phyloP scores from a whole-genome alignment of 2,797 vertebrate species.

The Amphiprion clarkii region DNA sequence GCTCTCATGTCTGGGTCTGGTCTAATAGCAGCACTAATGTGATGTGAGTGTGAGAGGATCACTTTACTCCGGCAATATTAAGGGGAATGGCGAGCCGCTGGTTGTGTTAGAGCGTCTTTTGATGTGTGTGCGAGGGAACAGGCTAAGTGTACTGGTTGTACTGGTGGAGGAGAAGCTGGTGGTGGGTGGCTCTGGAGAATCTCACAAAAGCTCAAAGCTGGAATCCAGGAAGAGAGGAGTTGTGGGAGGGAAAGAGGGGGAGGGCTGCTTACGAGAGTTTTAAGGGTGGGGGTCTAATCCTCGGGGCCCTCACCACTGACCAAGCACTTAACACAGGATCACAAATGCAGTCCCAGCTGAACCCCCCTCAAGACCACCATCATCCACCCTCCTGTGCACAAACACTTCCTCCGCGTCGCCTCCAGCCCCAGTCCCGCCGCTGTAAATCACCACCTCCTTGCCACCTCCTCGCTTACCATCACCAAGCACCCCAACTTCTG shows the following conservation, averaged over 20 bases:
- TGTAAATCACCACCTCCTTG: slow-evolving; percentile 66
- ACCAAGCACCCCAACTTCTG: slow-evolving; percentile 39
- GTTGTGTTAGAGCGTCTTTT: slow-evolving; percentile 69
- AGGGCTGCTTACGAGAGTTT: slow-evolving; percentile 63
- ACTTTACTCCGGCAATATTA: slow-evolving; percentile 72
- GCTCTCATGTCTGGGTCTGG: slow-evolving; percentile 72
- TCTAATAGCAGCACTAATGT: slow-evolving; percentile 79
- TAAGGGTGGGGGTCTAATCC: slow-evolving; percentile 73
- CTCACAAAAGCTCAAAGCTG: slow-evolving; percentile 75
- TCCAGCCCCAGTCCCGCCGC: slow-evolving; percentile 32
- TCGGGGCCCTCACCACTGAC: slow-evolving; percentile 77
- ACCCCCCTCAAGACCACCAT: slow-evolving; percentile 52
- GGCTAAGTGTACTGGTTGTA: slow-evolving; percentile 48
- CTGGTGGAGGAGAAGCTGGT: slow-evolving; percentile 57
- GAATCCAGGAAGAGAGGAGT: slow-evolving; percentile 70
- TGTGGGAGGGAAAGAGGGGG: slow-evolving; percentile 11
- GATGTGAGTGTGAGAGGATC: slow-evolving; percentile 78
- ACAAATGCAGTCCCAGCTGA: slow-evolving; percentile 65
- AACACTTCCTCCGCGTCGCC: slow-evolving; percentile 42
- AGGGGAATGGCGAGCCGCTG: slow-evolving; percentile 60
- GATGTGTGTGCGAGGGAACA: slow-evolving; percentile 46
- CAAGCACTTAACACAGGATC: slow-evolving; percentile 81
- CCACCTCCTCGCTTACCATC: slow-evolving; percentile 27
- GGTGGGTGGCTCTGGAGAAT: slow-evolving; percentile 80
- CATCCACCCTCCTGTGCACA: slow-evolving; percentile 48